Evolutionary conservation across 2,797 vertebrate genomes (phyloP).

Genomic region (Tapera naevia): DNA sequence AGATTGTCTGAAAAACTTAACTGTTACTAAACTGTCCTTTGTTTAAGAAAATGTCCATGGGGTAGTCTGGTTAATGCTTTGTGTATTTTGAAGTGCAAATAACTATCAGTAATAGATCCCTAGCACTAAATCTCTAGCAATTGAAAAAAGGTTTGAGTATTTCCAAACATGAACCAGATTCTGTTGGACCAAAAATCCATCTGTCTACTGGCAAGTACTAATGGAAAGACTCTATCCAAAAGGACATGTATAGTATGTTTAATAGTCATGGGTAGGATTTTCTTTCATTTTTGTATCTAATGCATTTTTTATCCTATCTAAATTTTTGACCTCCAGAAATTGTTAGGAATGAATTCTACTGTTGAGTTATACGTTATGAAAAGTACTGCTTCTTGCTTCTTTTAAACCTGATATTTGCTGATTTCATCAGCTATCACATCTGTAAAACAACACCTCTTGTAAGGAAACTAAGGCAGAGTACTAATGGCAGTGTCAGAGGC

Average conservation of each 20-base stretch:
- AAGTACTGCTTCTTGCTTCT: not conserved
- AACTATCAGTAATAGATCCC: not conserved
- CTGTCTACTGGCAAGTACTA: not conserved
- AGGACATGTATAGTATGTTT: not conserved
- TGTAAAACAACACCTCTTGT: not conserved
- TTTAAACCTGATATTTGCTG: not conserved
- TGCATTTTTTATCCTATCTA: not conserved
- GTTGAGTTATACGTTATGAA: not conserved
- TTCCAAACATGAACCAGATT: not conserved
- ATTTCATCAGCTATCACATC: not conserved
- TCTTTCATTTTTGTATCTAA: not conserved
- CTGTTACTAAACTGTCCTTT: not conserved
- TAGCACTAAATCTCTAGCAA: not conserved
- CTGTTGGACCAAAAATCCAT: fast-evolving
- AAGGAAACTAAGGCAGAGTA: not conserved
- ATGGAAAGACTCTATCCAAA: not conserved
- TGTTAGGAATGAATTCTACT: not conserved
- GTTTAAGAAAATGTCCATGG: not conserved
- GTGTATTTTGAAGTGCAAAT: not conserved
- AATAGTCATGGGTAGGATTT: not conserved
- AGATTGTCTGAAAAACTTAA: not conserved
- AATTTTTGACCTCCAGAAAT: not conserved
- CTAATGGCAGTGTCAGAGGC: not conserved
- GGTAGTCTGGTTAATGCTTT: not conserved
- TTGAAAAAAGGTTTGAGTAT: not conserved